Conservation (phyloP, 1,140 invertebrate genomes). For the Nasonia vitripennis region DNA sequence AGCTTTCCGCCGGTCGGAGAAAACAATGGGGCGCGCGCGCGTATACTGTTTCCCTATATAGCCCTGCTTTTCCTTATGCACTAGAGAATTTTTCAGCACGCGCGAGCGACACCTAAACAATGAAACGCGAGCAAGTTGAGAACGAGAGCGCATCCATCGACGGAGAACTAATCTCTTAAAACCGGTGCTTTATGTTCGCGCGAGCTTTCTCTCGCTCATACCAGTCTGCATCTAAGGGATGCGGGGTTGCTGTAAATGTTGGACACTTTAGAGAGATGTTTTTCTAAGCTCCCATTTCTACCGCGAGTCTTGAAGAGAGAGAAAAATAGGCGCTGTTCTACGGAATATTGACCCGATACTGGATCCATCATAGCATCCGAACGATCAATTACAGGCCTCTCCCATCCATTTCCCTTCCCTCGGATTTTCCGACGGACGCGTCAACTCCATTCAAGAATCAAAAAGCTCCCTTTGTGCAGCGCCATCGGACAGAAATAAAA, state of each 20-base stretch:
- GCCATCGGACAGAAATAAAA: too few species aligned
- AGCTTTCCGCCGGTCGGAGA: neutral
- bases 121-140: neutral
- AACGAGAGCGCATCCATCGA: conserved; percentile 5
- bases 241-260: neutral
- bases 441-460: neutral
- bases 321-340: too few species aligned
- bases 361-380: too few species aligned
- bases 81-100: conserved; percentile 1
- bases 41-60: neutral
- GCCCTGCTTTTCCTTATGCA: neutral
- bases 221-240: neutral
- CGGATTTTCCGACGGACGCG: too few species aligned
- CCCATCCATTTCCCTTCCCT: too few species aligned
- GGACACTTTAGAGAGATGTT: too few species aligned
- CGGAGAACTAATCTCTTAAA: conserved; percentile 16
- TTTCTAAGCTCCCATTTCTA: too few species aligned
- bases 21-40: neutral
- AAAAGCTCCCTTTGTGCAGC: neutral
- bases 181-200: neutral
- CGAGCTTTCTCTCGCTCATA: neutral
- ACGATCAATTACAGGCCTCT: too few species aligned
- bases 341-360: too few species aligned
- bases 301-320: too few species aligned
- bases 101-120: conserved; percentile 1